A percentile compares a stretch with the other conserved stretches of the same genome.
phyloP scores from a whole-genome alignment of 2,113 vertebrate species.

The Solea senegalensis region DNA sequence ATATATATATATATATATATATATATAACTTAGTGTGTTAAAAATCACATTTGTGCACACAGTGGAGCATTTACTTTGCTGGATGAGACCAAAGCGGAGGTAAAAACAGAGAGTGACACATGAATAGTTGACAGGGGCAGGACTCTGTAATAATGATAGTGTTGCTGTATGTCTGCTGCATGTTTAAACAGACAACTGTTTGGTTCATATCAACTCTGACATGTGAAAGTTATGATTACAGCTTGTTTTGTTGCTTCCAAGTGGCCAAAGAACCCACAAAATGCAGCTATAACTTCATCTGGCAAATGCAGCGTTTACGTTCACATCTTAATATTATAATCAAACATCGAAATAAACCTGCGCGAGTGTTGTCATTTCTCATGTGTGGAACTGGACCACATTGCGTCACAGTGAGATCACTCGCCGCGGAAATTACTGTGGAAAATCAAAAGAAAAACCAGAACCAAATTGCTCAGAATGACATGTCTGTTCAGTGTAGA shows the following conservation, averaged over 20 bases:
- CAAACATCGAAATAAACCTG: not conserved
- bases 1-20: too few species aligned
- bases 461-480: not conserved
- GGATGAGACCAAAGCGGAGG: not conserved
- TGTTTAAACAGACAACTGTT: not conserved
- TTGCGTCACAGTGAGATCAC: constrained; percentile 11
- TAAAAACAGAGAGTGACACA: not conserved
- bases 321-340: too few species aligned
- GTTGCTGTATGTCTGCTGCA: not conserved
- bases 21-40: too few species aligned
- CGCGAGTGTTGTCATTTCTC: too few species aligned
- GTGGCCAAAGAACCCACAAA: not conserved
- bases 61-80: not conserved
- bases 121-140: not conserved
- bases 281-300: too few species aligned
- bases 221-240: not conserved
- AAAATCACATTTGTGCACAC: too few species aligned
- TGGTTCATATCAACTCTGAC: not conserved
- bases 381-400: constrained; percentile 2
- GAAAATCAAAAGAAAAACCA: constrained; percentile 5
- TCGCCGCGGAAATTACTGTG: constrained; percentile 30
- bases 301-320: too few species aligned
- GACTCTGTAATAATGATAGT: not conserved
- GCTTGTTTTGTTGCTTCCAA: not conserved
- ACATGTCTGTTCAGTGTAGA: constrained; percentile 43